Conservation (phyloP, 2,888 invertebrate species). For the Falcaria lacertinaria region DNA sequence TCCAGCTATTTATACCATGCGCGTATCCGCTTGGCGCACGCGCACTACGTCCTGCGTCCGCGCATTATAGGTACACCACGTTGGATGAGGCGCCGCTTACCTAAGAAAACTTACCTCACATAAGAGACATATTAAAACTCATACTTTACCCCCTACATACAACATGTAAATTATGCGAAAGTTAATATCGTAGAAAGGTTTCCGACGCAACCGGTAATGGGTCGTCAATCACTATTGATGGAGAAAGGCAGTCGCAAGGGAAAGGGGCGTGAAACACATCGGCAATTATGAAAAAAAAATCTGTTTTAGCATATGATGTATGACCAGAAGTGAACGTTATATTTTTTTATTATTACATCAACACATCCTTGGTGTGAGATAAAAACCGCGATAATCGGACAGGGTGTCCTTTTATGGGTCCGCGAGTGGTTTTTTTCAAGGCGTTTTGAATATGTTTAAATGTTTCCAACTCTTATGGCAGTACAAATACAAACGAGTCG, state of each 20-base stretch:
- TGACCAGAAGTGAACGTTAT: conserved; percentile 5
- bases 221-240: conserved; percentile 60
- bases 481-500: conserved; percentile 48
- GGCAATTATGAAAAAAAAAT: conserved; percentile 23
- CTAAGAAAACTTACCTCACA: neutral
- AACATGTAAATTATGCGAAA: conserved; percentile 4
- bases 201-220: conserved; percentile 50
- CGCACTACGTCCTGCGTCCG: conserved; percentile 41
- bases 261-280: conserved; percentile 26
- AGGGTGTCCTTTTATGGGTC: conserved; percentile 17
- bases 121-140: neutral
- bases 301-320: neutral
- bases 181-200: conserved; percentile 30
- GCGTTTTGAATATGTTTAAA: conserved; percentile 28
- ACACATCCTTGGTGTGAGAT: neutral
- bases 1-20: conserved; percentile 66
- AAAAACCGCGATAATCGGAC: conserved; percentile 1
- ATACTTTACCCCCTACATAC: neutral
- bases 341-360: neutral
- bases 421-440: conserved; percentile 16
- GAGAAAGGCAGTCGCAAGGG: conserved; percentile 39
- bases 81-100: conserved; percentile 39
- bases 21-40: conserved; percentile 72
- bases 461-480: conserved; percentile 44
- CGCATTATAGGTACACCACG: conserved; percentile 35